Percentiles rank a stretch among this genome's conserved stretches.
These are phyloP conservation scores for Centropus unirufus DNA, from an alignment of 2,113 vertebrate species.

Conservation along the genomic window DNA sequence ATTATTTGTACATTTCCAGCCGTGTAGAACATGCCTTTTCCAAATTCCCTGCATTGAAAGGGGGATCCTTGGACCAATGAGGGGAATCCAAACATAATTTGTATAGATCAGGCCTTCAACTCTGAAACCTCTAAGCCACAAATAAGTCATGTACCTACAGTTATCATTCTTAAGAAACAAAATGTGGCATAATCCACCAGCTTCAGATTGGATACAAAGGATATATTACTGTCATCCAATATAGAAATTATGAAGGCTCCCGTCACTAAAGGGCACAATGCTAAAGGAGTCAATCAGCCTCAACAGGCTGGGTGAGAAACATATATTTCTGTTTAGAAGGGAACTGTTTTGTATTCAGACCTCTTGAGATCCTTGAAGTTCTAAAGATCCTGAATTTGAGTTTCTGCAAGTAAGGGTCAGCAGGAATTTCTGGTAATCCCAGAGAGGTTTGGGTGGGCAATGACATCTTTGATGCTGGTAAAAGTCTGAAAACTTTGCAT, in stretches of 20 bases:
- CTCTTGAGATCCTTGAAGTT: not conserved
- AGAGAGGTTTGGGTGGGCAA: not conserved
- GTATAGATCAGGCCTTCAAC: not conserved
- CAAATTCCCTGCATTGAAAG: not conserved
- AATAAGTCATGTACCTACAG: not conserved
- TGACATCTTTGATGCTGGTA: not conserved
- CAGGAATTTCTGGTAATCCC: not conserved
- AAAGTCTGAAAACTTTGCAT: not conserved
- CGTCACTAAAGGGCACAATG: not conserved
- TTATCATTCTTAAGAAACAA: not conserved
- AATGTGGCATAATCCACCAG: not conserved
- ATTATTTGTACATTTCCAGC: constrained; percentile 23
- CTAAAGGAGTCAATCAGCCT: not conserved
- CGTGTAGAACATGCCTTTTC: constrained; percentile 7
- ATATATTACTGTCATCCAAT: not conserved
- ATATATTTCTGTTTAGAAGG: not conserved
- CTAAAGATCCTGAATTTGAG: not conserved
- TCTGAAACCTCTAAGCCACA: not conserved
- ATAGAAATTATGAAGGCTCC: not conserved
- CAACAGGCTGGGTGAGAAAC: not conserved
- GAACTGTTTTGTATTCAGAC: not conserved
- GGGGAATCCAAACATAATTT: not conserved
- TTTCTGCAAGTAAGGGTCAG: not conserved
- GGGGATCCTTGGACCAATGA: not conserved
- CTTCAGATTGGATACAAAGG: not conserved